Evolutionary conservation across 2,797 vertebrate genomes (phyloP), one percentile per base, ranked within the genome.

Genomic region (Coracias cyanogaster): DNA sequence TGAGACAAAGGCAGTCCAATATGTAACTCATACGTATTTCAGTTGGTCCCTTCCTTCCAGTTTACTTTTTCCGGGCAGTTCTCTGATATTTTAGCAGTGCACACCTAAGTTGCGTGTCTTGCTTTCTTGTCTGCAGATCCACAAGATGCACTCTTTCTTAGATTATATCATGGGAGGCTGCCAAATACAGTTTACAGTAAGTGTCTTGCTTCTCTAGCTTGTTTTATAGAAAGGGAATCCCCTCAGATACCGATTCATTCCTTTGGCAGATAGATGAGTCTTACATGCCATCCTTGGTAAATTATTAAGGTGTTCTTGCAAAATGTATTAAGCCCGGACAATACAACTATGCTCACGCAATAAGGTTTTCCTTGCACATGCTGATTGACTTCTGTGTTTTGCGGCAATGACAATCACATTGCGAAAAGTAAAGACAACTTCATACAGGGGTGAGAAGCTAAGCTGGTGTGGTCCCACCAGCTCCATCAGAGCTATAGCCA

Each of bases 111-210:
- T 31, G 7, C 67, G 73, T 97, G 11, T 91, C 67, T 93, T 92
- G 58, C 35, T 89, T 90, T 93, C 77, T 93, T 92, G 48, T 83
- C 87, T 94, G 69, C 98, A 99, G 99, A 99, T 99, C 95, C 99
- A 99, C 98, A 99, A 99, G 98, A 99, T 99, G 99, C 99, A 99
- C 97, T 99, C 99, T 49, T 99, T 99, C 98, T 97, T 99, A 98
- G 99, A 99, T 97, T 99, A 99, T 96, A 99, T 99, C 97, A 99
- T 99, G 99, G 99, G 99, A 82, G 99, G 99, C 97, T 99, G 99
- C 98, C 99, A 99, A 97, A 99, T 99, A 98, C 99, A 99, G 98
- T 99, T 99, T 98, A 99, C 99, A 95, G 99, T 99, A 98, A 98
- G 99, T 98, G 48, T 49, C 49, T 85, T 95, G 41, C 41, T 66